Percentiles rank a stretch among this genome's conserved stretches.
Evolutionary conservation across 2,888 invertebrate species (phyloP).

Genomic region (Chymomyza fuscimana): DNA sequence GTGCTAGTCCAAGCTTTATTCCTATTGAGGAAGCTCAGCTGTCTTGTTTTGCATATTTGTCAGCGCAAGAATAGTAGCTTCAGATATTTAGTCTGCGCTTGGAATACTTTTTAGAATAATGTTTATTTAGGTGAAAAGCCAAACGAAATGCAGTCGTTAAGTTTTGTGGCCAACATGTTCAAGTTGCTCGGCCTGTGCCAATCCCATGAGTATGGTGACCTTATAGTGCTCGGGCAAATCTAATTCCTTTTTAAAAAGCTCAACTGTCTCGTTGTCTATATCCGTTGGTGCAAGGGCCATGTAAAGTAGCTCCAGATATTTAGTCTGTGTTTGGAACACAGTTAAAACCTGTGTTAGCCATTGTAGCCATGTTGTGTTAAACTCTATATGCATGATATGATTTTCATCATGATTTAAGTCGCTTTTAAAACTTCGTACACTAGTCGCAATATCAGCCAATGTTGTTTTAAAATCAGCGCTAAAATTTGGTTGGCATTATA

Average conservation of each 20-base stretch:
- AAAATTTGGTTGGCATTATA: background rate
- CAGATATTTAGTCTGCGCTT: conserved; percentile 47
- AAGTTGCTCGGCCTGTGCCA: conserved; percentile 30
- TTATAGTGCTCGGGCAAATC: conserved; percentile 23
- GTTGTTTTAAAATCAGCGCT: conserved; percentile 20
- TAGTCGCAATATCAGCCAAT: conserved; percentile 22
- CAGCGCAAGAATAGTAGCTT: conserved; percentile 31
- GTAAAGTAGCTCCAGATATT: conserved; percentile 38
- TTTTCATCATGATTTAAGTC: too few species aligned
- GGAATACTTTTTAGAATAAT: conserved; percentile 19
- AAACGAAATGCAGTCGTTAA: too few species aligned
- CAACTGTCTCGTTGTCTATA: conserved; percentile 19
- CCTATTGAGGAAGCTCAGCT: conserved; percentile 29
- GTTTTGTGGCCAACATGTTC: background rate
- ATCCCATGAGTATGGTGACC: conserved; percentile 22
- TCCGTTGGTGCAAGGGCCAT: conserved; percentile 31
- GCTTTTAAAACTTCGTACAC: conserved; percentile 26
- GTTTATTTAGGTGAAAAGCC: conserved; percentile 5
- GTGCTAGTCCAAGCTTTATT: conserved; percentile 17
- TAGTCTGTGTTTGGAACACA: conserved; percentile 38
- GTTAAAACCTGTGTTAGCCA: conserved; percentile 34
- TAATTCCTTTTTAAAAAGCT: conserved; percentile 33
- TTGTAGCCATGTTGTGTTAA: background rate
- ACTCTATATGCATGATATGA: background rate
- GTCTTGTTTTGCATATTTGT: conserved; percentile 21